Conservation (phyloP, 1,140 invertebrate species). For the Gonioctena quinquepunctata region DNA sequence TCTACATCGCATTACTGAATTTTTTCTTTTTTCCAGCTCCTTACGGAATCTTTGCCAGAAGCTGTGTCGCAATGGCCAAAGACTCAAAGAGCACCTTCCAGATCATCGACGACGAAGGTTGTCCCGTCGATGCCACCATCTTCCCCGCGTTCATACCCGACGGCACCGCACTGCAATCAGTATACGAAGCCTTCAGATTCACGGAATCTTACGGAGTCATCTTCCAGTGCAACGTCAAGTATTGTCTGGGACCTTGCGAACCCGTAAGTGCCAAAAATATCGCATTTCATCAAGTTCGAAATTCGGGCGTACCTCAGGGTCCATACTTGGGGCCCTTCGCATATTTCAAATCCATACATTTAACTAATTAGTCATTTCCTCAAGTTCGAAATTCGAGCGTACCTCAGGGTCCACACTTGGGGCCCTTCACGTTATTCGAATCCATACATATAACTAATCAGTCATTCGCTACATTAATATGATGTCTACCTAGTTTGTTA, state of each 20-base stretch:
- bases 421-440: not conserved
- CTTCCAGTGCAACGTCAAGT: constrained; percentile 96
- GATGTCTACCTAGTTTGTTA: too few species aligned
- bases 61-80: constrained; percentile 95
- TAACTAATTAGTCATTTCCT: too few species aligned
- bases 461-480: too few species aligned
- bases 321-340: not conserved
- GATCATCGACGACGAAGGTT: constrained; percentile 94
- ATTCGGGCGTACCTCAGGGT: not conserved
- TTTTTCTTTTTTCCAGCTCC: constrained; percentile 69
- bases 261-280: constrained; percentile 69
- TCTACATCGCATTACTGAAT: not conserved
- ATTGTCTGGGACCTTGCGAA: constrained; percentile 92
- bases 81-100: constrained; percentile 95
- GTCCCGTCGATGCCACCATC: constrained; percentile 89
- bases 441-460: too few species aligned
- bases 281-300: too few species aligned
- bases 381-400: not conserved
- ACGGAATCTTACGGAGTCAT: constrained; percentile 96
- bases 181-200: constrained; percentile 94
- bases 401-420: not conserved
- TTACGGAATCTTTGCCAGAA: constrained; percentile 93
- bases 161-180: constrained; percentile 84
- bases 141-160: constrained; percentile 90
- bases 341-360: too few species aligned